Evolutionary conservation across 2,888 invertebrate genomes (phyloP).

Genomic region (Dicyrtomina minuta): DNA sequence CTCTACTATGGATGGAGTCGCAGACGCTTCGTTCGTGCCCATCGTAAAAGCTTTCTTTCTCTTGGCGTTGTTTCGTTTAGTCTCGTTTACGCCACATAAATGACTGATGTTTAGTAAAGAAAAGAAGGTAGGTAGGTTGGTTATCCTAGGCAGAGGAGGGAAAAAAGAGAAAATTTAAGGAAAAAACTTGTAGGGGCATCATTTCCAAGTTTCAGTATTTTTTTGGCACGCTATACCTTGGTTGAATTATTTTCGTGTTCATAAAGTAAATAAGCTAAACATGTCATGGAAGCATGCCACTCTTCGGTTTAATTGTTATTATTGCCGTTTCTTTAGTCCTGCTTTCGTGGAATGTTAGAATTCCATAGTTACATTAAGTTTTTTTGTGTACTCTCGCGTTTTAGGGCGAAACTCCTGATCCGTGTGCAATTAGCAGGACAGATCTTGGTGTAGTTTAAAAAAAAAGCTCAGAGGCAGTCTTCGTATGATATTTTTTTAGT

Average conservation of each 20-base stretch:
- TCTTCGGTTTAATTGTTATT: constrained; percentile 17
- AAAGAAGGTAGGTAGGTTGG: constrained; percentile 7
- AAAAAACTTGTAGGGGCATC: constrained; percentile 5
- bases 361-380: too few species aligned
- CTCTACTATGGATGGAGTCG: constrained; percentile 2
- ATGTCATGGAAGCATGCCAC: constrained; percentile 15
- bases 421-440: too few species aligned
- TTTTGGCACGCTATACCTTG: constrained; percentile 20
- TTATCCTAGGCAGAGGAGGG: not conserved
- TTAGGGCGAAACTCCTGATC: too few species aligned
- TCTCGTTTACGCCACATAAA: constrained; percentile 14
- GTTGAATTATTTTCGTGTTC: constrained; percentile 31
- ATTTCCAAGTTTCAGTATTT: constrained; percentile 14
- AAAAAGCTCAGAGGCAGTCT: too few species aligned
- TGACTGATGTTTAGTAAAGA: constrained; percentile 15
- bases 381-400: too few species aligned
- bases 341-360: too few species aligned
- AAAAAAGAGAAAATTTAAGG: not conserved
- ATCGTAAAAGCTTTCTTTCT: not conserved
- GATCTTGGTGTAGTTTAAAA: too few species aligned
- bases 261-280: constrained; percentile 42
- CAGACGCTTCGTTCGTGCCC: not conserved
- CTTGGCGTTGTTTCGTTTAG: not conserved
- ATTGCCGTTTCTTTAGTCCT: not conserved
- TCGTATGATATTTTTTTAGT: too few species aligned